Base-by-base conservation (phyloP, 2,113 vertebrate species). In the Recurvirostra avosetta region DNA sequence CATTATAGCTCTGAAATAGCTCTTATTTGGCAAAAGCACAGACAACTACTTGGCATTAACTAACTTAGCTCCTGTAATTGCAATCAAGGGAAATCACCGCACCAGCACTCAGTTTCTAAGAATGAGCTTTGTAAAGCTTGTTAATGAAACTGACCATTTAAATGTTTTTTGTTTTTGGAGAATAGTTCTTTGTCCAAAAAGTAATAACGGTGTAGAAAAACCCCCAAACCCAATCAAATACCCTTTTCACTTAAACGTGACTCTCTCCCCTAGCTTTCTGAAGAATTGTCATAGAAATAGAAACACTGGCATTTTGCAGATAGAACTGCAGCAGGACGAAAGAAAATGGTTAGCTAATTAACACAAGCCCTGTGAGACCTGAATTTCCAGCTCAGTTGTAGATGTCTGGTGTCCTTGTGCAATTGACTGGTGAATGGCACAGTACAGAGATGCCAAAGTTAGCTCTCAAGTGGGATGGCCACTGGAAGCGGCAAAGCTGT, bases 1-100 rank as follows among this genome's bases (percentile, higher is more conserved):
- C 36, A 75, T 96, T 94, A 88, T 77, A 71, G n/a, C 41, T 88
- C 79, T 84, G 65, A 78, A 94, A 91, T 75, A 58, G 53, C 82
- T 95, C 34, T 62, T 94, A 49, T 67, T 92, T 97, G 95, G 91
- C 96, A 96, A 92, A 95, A 92, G 12, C 81, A 89, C 83, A 91
- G 65, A 43, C 56, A 94, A 87, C 30, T 78, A 50, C 70, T 92
- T 97, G 89, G 83, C 92, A 85, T 92, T 89, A 89, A 91, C 43
- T 87, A 85, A 82, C 74, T 91, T 94, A 90, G 30, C 73, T 91
- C 62, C 70, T 91, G 66, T 95, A 95, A 97, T 92, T 91, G 52
- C 73, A 89, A 82, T 91, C 96, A 78, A 85, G 94, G 96, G 97
- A 96, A 94, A 95, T 97, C 80, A 91, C 68, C 5, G 4, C 40